phyloP scores from a whole-genome alignment of 2,888 invertebrate genomes.

The Campoletis raptor region DNA sequence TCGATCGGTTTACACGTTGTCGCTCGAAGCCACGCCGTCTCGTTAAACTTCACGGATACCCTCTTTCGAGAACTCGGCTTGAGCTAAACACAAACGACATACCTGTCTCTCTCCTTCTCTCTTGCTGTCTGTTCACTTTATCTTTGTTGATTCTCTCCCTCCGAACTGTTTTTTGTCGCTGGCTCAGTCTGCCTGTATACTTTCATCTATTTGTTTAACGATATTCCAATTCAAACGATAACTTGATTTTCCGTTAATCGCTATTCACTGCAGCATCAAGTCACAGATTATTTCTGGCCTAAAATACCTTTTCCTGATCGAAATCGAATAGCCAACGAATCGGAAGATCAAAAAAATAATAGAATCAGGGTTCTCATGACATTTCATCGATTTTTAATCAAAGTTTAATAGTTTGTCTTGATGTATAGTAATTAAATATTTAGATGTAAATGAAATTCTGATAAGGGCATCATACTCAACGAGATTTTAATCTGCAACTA shows the following conservation, averaged over 20 bases:
- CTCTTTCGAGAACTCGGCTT: slow-evolving; percentile 23
- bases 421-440: not conserved
- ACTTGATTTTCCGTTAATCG: not conserved
- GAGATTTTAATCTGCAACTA: slow-evolving; percentile 2
- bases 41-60: slow-evolving; percentile 60
- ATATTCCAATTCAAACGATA: not conserved
- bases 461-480: not conserved
- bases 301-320: not conserved
- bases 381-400: not conserved
- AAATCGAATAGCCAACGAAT: not conserved
- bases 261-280: not conserved
- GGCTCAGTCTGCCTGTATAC: not conserved
- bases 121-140: not conserved
- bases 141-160: not conserved
- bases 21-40: slow-evolving; percentile 70
- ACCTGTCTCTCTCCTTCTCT: slow-evolving; percentile 26
- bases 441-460: no score
- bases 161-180: not conserved
- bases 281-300: not conserved
- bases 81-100: slow-evolving; percentile 7
- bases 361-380: not conserved
- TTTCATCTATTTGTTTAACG: not conserved
- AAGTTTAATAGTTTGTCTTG: not conserved
- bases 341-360: not conserved
- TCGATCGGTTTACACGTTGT: slow-evolving; percentile 77